Percentiles rank a stretch among this genome's conserved stretches.
phyloP scores from a whole-genome alignment of 2,113 vertebrate genomes.

The Callaeas wilsoni region DNA sequence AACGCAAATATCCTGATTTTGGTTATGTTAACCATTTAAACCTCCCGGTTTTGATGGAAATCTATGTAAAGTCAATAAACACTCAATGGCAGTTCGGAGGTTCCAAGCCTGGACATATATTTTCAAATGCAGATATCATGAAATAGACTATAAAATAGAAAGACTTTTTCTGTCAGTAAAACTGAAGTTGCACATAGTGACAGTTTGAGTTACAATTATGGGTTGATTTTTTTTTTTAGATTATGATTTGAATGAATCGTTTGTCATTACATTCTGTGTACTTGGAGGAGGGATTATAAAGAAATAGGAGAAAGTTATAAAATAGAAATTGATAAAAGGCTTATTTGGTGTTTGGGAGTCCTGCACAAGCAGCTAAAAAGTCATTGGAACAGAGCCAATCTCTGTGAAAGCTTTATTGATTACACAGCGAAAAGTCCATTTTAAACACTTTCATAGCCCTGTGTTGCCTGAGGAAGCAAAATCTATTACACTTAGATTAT shows the following conservation, averaged over 20 bases:
- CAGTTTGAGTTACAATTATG: not conserved
- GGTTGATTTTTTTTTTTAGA: not conserved
- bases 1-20: not conserved
- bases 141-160: not conserved
- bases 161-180: not conserved
- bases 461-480: slow-evolving; percentile 46
- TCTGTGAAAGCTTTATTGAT: slow-evolving; percentile 48
- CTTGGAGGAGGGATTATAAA: not conserved
- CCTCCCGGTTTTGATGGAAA: not conserved
- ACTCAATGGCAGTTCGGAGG: not conserved
- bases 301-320: not conserved
- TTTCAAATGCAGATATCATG: not conserved
- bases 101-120: not conserved
- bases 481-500: slow-evolving; percentile 52
- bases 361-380: not conserved
- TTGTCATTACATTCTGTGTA: not conserved
- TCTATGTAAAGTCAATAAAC: not conserved
- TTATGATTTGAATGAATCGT: not conserved
- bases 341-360: not conserved
- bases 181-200: not conserved
- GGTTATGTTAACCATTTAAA: not conserved
- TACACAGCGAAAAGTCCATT: slow-evolving; percentile 46
- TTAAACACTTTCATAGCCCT: slow-evolving; percentile 39
- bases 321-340: not conserved
- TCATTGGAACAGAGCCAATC: slow-evolving; percentile 23